A percentile compares a stretch with the other conserved stretches of the same genome.
These are phyloP conservation scores for Drepanosiphum platanoidis DNA, from an alignment of 2,888 invertebrate species.

Conservation along the genomic window DNA sequence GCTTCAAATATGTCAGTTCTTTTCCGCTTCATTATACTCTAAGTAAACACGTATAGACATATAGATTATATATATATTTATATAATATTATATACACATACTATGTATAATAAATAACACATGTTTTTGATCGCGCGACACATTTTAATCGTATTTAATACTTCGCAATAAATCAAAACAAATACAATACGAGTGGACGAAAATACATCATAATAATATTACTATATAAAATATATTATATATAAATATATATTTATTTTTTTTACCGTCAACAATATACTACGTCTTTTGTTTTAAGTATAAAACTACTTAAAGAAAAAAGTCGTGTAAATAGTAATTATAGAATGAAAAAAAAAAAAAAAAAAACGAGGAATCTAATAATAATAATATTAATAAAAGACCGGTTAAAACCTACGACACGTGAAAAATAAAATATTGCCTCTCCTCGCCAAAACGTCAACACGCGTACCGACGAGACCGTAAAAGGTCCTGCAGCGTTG, in stretches of 20 bases:
- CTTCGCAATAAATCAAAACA: not conserved
- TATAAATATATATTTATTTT: not conserved
- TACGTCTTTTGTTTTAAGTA: conserved; percentile 12
- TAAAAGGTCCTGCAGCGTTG: no score
- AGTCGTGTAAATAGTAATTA: not conserved
- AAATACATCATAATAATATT: no score
- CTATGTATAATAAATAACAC: not conserved
- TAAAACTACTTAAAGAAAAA: conserved; percentile 28
- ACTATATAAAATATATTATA: no score
- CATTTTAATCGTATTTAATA: not conserved
- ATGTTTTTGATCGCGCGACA: no score
- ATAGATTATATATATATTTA: not conserved
- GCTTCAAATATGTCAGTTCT: conserved; percentile 42
- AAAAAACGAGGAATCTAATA: conserved; percentile 17
- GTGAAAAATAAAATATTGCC: not conserved
- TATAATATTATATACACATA: not conserved
- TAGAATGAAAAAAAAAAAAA: no score
- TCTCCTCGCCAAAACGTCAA: not conserved
- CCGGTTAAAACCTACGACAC: not conserved
- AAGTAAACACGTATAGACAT: not conserved
- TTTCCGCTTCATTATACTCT: not conserved
- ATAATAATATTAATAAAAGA: conserved; percentile 15
- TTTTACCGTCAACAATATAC: not conserved
- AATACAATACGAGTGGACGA: not conserved
- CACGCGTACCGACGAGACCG: not conserved